These are phyloP conservation scores for Apomyelois bistriatella DNA, from an alignment of 2,888 invertebrate genomes.

Conservation along the genomic window DNA sequence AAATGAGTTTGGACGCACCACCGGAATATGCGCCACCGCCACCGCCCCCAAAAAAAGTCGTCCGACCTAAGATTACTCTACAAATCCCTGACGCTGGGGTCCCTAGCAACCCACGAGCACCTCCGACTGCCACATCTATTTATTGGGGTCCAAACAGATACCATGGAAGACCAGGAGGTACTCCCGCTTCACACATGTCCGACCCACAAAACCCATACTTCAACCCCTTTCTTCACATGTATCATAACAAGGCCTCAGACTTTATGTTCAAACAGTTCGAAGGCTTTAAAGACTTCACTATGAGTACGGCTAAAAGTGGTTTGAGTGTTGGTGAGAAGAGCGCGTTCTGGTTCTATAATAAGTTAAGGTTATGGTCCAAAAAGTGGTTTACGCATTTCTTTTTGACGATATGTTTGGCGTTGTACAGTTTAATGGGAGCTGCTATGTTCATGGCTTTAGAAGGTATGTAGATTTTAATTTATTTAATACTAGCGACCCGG, in stretches of 20 bases:
- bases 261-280: constrained; percentile 90
- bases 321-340: constrained; percentile 91
- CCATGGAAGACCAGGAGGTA: constrained; percentile 47
- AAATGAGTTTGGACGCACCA: constrained; percentile 52
- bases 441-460: constrained; percentile 88
- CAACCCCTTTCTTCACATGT: constrained; percentile 68
- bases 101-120: constrained; percentile 41
- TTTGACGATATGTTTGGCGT: constrained; percentile 86
- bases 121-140: constrained; percentile 40
- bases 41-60: constrained; percentile 44
- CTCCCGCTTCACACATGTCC: constrained; percentile 56
- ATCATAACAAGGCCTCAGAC: constrained; percentile 85
- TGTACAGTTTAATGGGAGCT: constrained; percentile 91
- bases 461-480: constrained; percentile 71
- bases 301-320: constrained; percentile 86
- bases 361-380: constrained; percentile 86
- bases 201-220: constrained; percentile 61
- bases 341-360: constrained; percentile 89
- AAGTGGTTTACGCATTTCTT: constrained; percentile 95
- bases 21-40: constrained; percentile 63
- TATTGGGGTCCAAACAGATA: constrained; percentile 45
- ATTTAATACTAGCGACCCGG: background rate
- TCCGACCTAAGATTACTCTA: constrained; percentile 71
- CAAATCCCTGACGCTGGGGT: constrained; percentile 58
- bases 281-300: constrained; percentile 88